Conservation (phyloP, 2,113 vertebrate species). For the Atherinomorus stipes region DNA sequence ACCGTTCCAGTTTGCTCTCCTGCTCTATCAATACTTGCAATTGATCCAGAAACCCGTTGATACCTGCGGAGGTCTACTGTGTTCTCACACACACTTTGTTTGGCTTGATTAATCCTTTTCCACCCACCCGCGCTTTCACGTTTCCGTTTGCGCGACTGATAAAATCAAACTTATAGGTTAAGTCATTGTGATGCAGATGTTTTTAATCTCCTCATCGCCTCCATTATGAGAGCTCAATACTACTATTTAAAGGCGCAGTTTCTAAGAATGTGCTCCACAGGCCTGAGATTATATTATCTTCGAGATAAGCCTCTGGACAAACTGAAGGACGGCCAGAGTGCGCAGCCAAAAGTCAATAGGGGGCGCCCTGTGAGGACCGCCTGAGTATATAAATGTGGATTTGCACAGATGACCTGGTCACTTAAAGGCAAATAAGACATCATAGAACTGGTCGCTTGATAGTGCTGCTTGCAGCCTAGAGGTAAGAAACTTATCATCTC, state of each 20-base stretch:
- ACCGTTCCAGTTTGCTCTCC: background rate
- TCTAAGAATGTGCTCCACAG: background rate
- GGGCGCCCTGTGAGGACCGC: slow-evolving; percentile 41
- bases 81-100: slow-evolving; percentile 28
- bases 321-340: background rate
- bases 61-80: slow-evolving; percentile 37
- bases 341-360: slow-evolving; percentile 29
- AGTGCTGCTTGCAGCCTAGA: slow-evolving; percentile 4
- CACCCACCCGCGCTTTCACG: background rate
- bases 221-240: background rate
- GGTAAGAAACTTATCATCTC: slow-evolving; percentile 11
- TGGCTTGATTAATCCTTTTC: slow-evolving; percentile 31
- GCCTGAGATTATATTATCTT: background rate
- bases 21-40: slow-evolving; percentile 28
- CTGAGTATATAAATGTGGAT: slow-evolving; percentile 51
- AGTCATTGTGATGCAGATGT: background rate
- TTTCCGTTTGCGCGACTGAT: slow-evolving; percentile 6
- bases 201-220: background rate
- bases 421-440: slow-evolving; percentile 12
- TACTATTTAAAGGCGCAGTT: background rate
- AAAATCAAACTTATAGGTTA: background rate
- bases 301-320: background rate
- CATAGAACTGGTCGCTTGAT: slow-evolving; percentile 13
- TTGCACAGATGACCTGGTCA: slow-evolving; percentile 18
- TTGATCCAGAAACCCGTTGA: slow-evolving; percentile 18